Conservation (phyloP, 2,797 vertebrate species). For the Spizella passerina region DNA sequence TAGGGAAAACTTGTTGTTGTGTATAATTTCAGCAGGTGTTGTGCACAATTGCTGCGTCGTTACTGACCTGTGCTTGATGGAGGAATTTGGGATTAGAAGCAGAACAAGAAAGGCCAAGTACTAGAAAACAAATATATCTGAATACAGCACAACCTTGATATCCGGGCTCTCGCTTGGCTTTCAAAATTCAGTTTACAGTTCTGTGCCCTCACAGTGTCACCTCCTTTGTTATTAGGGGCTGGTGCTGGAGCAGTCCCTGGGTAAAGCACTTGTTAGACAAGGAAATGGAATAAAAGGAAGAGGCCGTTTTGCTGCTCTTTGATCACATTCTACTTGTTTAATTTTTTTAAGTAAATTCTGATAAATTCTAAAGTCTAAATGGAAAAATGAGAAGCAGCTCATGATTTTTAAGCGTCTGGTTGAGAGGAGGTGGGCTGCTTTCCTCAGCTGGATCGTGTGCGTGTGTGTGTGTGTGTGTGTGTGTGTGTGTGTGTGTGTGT, state of each 20-base stretch:
- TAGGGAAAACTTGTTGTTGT: conserved; percentile 21
- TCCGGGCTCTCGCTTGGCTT: neutral
- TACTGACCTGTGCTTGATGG: conserved; percentile 40
- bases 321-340: conserved; percentile 41
- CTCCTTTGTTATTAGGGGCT: conserved; percentile 72
- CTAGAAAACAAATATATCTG: conserved; percentile 31
- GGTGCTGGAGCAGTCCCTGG: conserved; percentile 21
- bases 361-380: neutral
- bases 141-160: neutral
- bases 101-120: conserved; percentile 25
- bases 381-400: neutral
- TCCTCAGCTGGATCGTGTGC: neutral
- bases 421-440: neutral
- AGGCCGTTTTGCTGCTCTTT: conserved; percentile 30
- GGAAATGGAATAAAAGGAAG: conserved; percentile 52
- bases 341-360: conserved; percentile 36
- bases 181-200: conserved; percentile 59
- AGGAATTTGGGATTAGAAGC: conserved; percentile 57
- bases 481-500: neutral
- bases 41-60: conserved; percentile 25
- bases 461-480: neutral
- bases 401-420: conserved; percentile 44
- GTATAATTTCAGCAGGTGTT: conserved; percentile 70
- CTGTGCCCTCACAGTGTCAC: conserved; percentile 47
- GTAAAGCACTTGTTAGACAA: conserved; percentile 67